Evolutionary conservation across 2,797 vertebrate species (phyloP), one percentile per base, ranked within the genome.

Genomic region (Parauchenoglanis punctatus): DNA sequence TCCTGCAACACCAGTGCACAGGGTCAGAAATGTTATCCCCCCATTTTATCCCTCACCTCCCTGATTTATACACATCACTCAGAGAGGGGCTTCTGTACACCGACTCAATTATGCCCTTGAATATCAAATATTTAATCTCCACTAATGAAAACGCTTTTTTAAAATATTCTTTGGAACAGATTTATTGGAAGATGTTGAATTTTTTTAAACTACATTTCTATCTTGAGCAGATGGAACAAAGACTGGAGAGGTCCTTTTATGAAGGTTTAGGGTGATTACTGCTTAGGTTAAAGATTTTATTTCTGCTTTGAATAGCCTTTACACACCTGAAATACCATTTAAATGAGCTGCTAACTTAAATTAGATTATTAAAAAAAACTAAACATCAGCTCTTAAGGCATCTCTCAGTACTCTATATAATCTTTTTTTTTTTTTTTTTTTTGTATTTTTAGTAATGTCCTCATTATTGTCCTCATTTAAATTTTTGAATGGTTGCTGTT

Each of bases 1-100:
- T 91, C 89, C 89, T 80, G 67, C 20, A 77, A 90, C 85, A 90
- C 90, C 89, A 90, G 85, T 87, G 88, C 88, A 90, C 89, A 90
- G 85, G 78, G 59, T 83, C 89, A 86, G 63, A 85, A 86, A 84
- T 83, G 35, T 58, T 25, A 44, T 78, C 85, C 63, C 13, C 52
- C 61, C 59, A 44, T 13, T 7, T 61, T 75, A 40, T 81, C 17
- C 81, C 44, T 6, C 59, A 52, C 56, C 20, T 73, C 25, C n/a
- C 61, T 85, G 52, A 86, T 87, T n/a, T n/a, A 61, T 8, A 49
- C 56, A 54, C 54, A 17, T 17, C 73, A 44, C 15, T 52, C 54
- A 59, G 15, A 76, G 35, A 85, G 77, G 68, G 11, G 58, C 49
- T 85, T 83, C 52, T 68, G 40, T 25, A 81, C 81, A 68, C 49